Evolutionary conservation across 1,140 invertebrate species (phyloP), one percentile per base, ranked within the genome.

Genomic region (Camponotus floridanus): DNA sequence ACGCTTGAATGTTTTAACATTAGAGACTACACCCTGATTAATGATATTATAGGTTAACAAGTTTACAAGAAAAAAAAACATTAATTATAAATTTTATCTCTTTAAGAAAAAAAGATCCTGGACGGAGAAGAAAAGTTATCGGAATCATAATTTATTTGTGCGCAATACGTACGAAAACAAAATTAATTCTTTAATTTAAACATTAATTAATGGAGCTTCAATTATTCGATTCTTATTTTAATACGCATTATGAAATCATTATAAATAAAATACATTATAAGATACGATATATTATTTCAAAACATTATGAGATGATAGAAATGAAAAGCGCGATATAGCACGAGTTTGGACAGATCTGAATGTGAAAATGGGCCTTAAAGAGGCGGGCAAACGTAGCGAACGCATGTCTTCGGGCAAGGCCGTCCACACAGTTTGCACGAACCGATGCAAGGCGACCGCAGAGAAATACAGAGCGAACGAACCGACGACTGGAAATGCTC

Each of bases 391-490:
- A 62, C 67, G 48, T 39, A 59, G 51, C 11, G 39, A 33, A 74
- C 59, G 61, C 31, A 45, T 59, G 68, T 64, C 84, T 80, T 15
- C 42, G 26, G n/a, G 57, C 85, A 45, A 85, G 45, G 57, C 68
- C 61, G 74, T 73, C 48, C 73, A 61, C 68, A 55, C 51, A 64
- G 26, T 81, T 79, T 64, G 21, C 73, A 78, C 67, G 81, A 67
- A 57, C 39, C 67, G 36, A 15, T 80, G 45, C 39, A 55, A 21
- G 51, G 42, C 78, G 33, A 57, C n/a, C 18, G 67, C 76, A 13
- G 33, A 26, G 65, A 83, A 83, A 74, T 36, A 13, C 39, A 26
- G 39, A 62, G 79, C 45, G 45, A 80, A 65, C 64, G 36, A 59
- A 65, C 51, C 79, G 79, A 18, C n/a, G 68, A 61, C 51, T 81